These are phyloP conservation scores for Crotalus helleri DNA, from an alignment of 2,113 vertebrate genomes.

Conservation along the genomic window DNA sequence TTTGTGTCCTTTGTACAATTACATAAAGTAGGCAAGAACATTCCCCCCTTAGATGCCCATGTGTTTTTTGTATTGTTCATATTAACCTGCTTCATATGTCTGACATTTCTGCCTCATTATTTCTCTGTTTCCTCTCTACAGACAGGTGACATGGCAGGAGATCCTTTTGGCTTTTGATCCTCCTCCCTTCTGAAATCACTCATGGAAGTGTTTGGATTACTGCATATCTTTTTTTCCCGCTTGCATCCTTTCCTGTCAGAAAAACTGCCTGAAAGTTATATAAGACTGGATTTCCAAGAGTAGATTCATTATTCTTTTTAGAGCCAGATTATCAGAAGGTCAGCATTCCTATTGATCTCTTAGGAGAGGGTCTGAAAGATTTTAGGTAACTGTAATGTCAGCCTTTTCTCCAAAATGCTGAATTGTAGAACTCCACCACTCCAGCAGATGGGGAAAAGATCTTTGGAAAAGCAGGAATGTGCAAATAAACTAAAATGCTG, in stretches of 20 bases:
- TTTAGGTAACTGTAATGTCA: slow-evolving; percentile 7
- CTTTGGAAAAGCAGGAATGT: slow-evolving; percentile 11
- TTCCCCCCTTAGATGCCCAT: background rate
- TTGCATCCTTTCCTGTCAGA: background rate
- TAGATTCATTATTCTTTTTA: background rate
- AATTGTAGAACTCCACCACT: slow-evolving; percentile 25
- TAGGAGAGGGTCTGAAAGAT: background rate
- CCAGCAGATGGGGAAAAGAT: slow-evolving; percentile 1
- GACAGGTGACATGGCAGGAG: background rate
- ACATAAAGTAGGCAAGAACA: background rate
- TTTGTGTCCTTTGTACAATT: background rate
- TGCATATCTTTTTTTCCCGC: background rate
- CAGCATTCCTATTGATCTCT: background rate
- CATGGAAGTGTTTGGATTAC: background rate
- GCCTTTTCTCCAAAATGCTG: slow-evolving; percentile 10
- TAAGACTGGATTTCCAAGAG: background rate
- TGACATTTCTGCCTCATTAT: background rate
- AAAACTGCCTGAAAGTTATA: background rate
- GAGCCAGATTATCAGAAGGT: background rate
- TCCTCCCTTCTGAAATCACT: too few species aligned
- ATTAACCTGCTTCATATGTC: background rate
- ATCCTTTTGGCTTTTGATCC: background rate
- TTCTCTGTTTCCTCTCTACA: background rate
- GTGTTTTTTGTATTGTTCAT: background rate
- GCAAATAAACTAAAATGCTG: slow-evolving; percentile 29